These are phyloP conservation scores for Archocentrus centrarchus DNA, from an alignment of 2,113 vertebrate genomes.

Conservation along the genomic window DNA sequence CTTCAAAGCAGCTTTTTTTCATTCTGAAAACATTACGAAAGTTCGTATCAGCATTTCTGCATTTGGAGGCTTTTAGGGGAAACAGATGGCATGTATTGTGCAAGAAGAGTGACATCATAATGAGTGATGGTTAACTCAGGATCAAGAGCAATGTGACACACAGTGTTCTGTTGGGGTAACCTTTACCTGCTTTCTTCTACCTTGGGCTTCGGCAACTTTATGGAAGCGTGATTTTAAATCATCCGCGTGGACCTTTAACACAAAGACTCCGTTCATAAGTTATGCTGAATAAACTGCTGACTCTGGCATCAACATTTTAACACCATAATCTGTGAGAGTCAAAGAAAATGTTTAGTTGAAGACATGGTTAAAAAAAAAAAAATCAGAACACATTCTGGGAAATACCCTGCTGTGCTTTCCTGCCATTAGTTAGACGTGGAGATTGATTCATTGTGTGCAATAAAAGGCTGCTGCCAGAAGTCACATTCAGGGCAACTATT, in stretches of 20 bases:
- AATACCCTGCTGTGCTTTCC: neutral
- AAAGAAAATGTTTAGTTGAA: neutral
- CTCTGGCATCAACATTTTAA: neutral
- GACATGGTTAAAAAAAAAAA: too few species aligned
- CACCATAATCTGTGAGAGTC: neutral
- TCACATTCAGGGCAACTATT: neutral
- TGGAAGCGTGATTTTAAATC: neutral
- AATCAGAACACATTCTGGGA: neutral
- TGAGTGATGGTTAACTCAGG: neutral
- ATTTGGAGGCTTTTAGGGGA: neutral
- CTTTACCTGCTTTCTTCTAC: neutral
- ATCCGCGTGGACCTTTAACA: neutral
- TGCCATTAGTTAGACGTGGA: neutral
- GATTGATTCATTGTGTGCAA: neutral
- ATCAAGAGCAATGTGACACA: neutral
- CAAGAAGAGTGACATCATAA: neutral
- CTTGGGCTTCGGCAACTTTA: neutral
- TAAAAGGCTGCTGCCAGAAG: neutral
- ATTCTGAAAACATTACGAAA: neutral
- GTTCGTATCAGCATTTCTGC: neutral
- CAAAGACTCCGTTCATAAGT: neutral
- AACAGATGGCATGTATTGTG: neutral
- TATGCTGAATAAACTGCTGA: neutral
- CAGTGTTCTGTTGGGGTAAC: neutral
- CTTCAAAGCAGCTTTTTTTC: fast-evolving